Evolutionary conservation across 1,140 invertebrate genomes (phyloP), one percentile per base, ranked within the genome.

Genomic region (Aphelenchoides fujianensis): DNA sequence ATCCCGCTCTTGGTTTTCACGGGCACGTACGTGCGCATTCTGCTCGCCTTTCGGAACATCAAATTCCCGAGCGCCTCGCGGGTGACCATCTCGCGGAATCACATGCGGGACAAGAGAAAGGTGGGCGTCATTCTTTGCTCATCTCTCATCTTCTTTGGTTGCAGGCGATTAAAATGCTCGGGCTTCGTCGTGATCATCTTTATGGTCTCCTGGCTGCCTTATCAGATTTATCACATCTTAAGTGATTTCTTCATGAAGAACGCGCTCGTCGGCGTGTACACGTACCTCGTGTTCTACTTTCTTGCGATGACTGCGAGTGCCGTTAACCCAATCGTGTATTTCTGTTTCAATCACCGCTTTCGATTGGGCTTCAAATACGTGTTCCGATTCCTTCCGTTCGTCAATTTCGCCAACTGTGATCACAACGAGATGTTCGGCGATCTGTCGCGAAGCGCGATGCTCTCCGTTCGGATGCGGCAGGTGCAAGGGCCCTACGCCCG

Each of bases 81-180:
- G 23, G 32, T 55, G 19, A 67, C 41, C 23, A 32, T 31, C 2
- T 12, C 30, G 30, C 31, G n/a, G 19, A 19, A 67, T 12, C 30
- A 67, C n/a, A 23, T n/a, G 27, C 31, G 32, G 7, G 53, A 70
- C 9, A 70, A 70, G 41, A 19, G 36, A 68, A 69, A 68, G 57
- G n/a, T n/a, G n/a, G n/a, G n/a, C n/a, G n/a, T n/a, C n/a, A n/a
- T n/a, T n/a, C n/a, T n/a, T n/a, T n/a, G n/a, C n/a, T n/a, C n/a
- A n/a, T n/a, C n/a, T n/a, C n/a, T n/a, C n/a, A n/a, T n/a, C n/a
- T n/a, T n/a, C n/a, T n/a, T n/a, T n/a, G n/a, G n/a, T n/a, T n/a
- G n/a, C n/a, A n/a, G n/a, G 61, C 37, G 34, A 32, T 70, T 31
- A 70, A 70, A 70, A 70, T 70, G 69, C 61, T 70, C 31, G 69